Evolutionary conservation across 1,140 invertebrate genomes (phyloP).

Genomic region (Hylyphantes graminicola): DNA sequence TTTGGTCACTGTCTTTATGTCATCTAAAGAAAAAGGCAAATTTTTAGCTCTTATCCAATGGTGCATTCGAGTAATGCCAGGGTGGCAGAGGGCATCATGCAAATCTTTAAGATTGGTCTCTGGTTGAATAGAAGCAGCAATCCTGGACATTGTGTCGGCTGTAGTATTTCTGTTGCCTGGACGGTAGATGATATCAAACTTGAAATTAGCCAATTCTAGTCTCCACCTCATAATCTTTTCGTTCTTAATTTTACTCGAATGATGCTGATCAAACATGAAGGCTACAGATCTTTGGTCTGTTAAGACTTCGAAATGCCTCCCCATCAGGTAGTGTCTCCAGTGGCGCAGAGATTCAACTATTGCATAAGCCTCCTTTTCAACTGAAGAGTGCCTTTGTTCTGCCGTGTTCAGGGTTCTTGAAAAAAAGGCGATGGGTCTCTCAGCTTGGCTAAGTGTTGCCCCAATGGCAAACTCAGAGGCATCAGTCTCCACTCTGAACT

Average conservation of each 20-base stretch:
- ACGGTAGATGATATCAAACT: constrained; percentile 21
- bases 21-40: constrained; percentile 62
- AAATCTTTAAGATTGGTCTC: constrained; percentile 50
- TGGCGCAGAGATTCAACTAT: neutral
- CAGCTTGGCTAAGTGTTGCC: neutral
- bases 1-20: constrained; percentile 2
- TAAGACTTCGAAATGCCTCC: constrained; percentile 60
- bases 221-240: constrained; percentile 61
- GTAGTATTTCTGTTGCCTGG: neutral
- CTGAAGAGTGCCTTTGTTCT: neutral
- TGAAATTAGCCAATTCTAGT: neutral
- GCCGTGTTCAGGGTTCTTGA: neutral
- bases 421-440: neutral
- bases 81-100: constrained; percentile 62
- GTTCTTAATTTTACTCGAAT: constrained; percentile 63
- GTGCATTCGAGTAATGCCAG: constrained; percentile 62
- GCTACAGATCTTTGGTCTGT: constrained; percentile 62
- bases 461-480: constrained; percentile 13
- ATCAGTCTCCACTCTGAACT: neutral
- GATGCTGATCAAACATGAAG: constrained; percentile 63
- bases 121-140: neutral
- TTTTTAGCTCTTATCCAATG: constrained; percentile 62
- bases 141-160: constrained; percentile 10
- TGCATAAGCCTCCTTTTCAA: constrained; percentile 15
- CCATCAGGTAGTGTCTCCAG: neutral